Percentiles rank a stretch among this genome's conserved stretches.
Conservation (phyloP, 2,113 vertebrate genomes). For the Manacus vitellinus region DNA sequence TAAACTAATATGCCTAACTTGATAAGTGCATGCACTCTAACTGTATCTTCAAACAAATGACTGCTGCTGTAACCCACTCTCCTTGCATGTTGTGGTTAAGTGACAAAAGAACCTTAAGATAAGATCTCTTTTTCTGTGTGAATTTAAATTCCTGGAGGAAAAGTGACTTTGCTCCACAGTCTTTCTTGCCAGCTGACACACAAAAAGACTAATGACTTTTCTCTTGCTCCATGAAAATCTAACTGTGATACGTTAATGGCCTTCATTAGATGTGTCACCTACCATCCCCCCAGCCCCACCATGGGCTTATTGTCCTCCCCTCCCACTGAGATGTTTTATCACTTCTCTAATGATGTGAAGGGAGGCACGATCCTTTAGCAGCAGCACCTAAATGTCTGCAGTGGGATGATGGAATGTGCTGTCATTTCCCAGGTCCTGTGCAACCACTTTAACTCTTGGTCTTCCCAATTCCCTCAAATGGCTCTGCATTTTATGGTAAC, state of each 20-base stretch:
- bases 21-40: not conserved
- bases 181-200: not conserved
- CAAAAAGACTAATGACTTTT: not conserved
- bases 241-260: not conserved
- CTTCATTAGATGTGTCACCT: constrained; percentile 22
- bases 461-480: not conserved
- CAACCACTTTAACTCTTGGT: not conserved
- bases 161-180: not conserved
- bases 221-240: not conserved
- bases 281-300: not conserved
- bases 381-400: rapidly evolving
- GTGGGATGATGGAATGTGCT: not conserved
- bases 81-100: rapidly evolving
- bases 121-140: not conserved
- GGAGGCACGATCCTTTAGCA: not conserved
- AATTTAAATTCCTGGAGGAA: not conserved
- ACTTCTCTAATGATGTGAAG: not conserved
- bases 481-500: not conserved
- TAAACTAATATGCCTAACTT: not conserved
- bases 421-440: not conserved
- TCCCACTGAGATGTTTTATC: not conserved
- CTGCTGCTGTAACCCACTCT: not conserved
- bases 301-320: not conserved
- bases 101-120: not conserved
- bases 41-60: not conserved